Conservation (phyloP, 2,797 vertebrate genomes). For the Girardinus metallicus region DNA sequence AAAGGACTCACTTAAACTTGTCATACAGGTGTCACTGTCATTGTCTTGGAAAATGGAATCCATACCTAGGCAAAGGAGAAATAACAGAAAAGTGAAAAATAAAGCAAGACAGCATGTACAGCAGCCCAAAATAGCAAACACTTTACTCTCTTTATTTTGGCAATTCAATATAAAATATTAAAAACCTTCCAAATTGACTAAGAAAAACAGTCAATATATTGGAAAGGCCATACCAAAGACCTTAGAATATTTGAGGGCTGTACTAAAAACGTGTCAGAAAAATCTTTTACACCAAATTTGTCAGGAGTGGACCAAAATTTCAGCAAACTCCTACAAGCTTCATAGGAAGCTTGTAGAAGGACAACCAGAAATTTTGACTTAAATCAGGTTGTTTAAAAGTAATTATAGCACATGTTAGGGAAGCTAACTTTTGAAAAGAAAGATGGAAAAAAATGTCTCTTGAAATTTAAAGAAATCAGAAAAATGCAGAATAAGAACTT, state of each 20-base stretch:
- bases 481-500: neutral
- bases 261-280: neutral
- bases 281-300: neutral
- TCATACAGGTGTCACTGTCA: slow-evolving; percentile 93
- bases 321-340: neutral
- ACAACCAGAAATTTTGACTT: neutral
- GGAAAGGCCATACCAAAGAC: neutral
- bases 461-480: neutral
- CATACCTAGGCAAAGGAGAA: slow-evolving; percentile 77
- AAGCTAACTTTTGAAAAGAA: neutral
- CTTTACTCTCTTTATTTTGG: neutral
- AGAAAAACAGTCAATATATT: neutral
- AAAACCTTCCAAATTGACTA: neutral
- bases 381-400: neutral
- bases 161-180: neutral
- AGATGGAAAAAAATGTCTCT: neutral
- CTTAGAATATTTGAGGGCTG: neutral
- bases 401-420: neutral
- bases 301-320: neutral
- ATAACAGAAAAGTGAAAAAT: neutral
- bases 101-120: neutral
- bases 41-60: slow-evolving; percentile 93
- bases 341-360: neutral
- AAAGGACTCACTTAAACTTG: slow-evolving; percentile 94
- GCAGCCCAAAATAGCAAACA: neutral